Conservation (phyloP, 2,888 invertebrate genomes). For the Ophioninae sp. region DNA sequence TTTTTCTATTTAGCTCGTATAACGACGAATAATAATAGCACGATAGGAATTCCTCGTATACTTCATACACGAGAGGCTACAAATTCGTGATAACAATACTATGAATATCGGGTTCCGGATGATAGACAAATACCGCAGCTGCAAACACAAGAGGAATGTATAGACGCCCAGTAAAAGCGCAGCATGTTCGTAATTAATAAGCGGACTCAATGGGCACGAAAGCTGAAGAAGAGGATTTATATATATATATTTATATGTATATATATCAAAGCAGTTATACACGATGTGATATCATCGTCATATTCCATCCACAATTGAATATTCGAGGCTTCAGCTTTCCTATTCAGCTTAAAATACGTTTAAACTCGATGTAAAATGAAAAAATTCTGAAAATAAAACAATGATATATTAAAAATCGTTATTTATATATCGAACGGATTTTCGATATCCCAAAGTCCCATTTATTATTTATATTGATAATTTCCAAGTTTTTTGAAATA, state of each 20-base stretch:
- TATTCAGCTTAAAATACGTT: neutral
- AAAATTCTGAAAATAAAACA: neutral
- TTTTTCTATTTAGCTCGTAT: neutral
- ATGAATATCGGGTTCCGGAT: slow-evolving; percentile 13
- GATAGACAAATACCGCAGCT: slow-evolving; percentile 25
- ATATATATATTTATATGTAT: neutral
- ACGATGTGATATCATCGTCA: neutral
- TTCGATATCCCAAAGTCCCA: slow-evolving; percentile 4
- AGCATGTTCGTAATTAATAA: slow-evolving; percentile 47
- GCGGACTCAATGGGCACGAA: slow-evolving; percentile 5
- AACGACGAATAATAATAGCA: neutral
- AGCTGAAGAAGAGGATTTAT: slow-evolving; percentile 7
- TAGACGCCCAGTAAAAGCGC: slow-evolving; percentile 7
- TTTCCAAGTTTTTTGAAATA: neutral
- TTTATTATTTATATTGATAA: no score
- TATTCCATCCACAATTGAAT: slow-evolving; percentile 20
- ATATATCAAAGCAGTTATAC: neutral
- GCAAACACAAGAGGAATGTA: neutral
- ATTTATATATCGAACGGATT: neutral
- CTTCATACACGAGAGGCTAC: neutral
- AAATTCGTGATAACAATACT: slow-evolving; percentile 29
- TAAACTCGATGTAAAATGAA: slow-evolving; percentile 17
- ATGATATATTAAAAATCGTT: neutral
- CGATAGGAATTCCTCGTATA: slow-evolving; percentile 39
- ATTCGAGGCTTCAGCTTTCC: neutral